Conservation (phyloP, 2,797 vertebrate genomes). For the Cyclura pinguis region DNA sequence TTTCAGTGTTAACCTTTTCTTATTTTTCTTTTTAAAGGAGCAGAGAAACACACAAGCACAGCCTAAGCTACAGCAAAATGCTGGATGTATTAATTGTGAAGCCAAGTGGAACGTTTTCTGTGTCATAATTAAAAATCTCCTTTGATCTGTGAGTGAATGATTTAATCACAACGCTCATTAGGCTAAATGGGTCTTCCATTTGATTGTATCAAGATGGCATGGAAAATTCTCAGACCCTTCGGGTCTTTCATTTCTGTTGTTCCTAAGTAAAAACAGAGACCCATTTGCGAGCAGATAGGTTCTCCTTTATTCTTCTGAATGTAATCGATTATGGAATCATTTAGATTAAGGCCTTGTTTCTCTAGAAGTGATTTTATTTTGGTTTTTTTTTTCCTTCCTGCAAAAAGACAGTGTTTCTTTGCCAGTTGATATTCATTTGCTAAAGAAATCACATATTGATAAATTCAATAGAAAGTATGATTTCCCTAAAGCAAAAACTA, state of each 20-base stretch:
- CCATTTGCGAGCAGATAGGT: constrained; percentile 60
- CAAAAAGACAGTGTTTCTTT: constrained; percentile 42
- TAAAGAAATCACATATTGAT: constrained; percentile 52
- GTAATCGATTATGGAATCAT: constrained; percentile 67
- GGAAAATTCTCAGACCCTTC: constrained; percentile 76
- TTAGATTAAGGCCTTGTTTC: constrained; percentile 64
- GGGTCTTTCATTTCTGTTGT: constrained; percentile 70
- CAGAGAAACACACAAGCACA: constrained; percentile 52
- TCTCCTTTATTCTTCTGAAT: constrained; percentile 66
- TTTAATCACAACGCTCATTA: constrained; percentile 85
- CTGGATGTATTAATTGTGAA: constrained; percentile 80
- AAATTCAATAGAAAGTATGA: constrained; percentile 38
- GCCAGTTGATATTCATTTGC: constrained; percentile 62
- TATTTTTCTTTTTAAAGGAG: constrained; percentile 49
- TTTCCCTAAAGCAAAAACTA: too few relatives aligned
- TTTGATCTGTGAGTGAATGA: constrained; percentile 84
- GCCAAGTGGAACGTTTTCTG: constrained; percentile 82
- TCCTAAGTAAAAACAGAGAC: constrained; percentile 69
- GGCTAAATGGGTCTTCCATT: constrained; percentile 79
- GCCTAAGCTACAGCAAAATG: constrained; percentile 75
- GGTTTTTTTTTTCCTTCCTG: constrained; percentile 36
- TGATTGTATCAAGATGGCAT: constrained; percentile 81
- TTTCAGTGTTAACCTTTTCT: constrained; percentile 78
- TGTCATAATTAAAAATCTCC: constrained; percentile 84
- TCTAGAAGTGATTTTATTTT: constrained; percentile 69